These are phyloP conservation scores for Panthera leo DNA, from an alignment of 2,113 vertebrate genomes.

Conservation along the genomic window DNA sequence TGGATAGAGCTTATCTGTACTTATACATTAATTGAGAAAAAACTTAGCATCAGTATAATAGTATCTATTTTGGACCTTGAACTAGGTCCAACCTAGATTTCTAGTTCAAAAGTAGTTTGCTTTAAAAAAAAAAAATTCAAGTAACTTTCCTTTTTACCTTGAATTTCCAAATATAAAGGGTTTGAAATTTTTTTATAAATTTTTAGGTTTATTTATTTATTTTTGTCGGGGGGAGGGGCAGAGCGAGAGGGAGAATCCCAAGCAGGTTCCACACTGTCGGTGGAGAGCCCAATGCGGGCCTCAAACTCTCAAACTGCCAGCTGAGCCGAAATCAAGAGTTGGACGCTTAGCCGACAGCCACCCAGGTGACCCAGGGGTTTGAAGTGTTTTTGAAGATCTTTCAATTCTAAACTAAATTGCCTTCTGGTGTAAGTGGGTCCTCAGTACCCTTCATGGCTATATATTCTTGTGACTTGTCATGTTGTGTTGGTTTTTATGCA, in stretches of 20 bases:
- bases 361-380: neutral
- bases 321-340: too few species aligned
- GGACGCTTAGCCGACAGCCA: too few species aligned
- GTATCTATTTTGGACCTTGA: neutral
- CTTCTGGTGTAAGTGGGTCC: neutral
- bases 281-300: too few species aligned
- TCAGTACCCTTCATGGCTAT: neutral
- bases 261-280: too few species aligned
- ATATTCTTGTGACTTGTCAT: neutral
- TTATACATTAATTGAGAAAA: neutral
- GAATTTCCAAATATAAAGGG: neutral
- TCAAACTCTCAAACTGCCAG: too few species aligned
- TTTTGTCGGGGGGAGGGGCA: too few species aligned
- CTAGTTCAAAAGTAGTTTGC: neutral
- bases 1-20: neutral
- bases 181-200: neutral
- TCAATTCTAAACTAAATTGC: neutral
- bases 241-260: too few species aligned
- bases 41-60: neutral
- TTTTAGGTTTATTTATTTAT: too few species aligned
- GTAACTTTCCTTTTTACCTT: neutral
- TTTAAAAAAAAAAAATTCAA: neutral
- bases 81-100: neutral
- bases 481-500: neutral
- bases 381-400: slow-evolving; percentile 9